Percentiles rank a stretch among this genome's conserved stretches.
phyloP scores from a whole-genome alignment of 2,113 vertebrate species.

The Tyto alba region DNA sequence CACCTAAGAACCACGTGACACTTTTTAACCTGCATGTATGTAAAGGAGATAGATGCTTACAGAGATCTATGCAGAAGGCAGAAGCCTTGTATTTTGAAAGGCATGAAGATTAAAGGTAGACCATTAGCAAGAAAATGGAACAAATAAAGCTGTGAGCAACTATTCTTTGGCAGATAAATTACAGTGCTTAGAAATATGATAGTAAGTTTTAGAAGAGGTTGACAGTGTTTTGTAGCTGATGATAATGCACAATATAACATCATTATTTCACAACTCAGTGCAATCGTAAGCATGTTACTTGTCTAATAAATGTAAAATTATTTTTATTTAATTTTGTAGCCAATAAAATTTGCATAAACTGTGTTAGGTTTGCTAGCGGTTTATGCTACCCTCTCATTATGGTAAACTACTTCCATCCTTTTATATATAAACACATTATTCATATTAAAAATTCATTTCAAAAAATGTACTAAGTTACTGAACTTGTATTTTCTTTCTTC shows the following conservation, averaged over 20 bases:
- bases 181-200: not conserved
- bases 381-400: not conserved
- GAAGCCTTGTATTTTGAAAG: not conserved
- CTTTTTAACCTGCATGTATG: accelerated
- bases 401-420: not conserved
- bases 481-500: not conserved
- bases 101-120: not conserved
- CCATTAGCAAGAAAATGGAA: not conserved
- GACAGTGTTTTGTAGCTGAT: not conserved
- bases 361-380: not conserved
- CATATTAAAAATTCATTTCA: not conserved
- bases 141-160: not conserved
- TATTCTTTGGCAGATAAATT: not conserved
- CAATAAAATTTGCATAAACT: not conserved
- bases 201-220: not conserved
- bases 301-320: not conserved
- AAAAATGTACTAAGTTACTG: not conserved
- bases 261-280: not conserved
- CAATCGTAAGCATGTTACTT: not conserved
- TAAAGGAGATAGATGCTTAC: not conserved
- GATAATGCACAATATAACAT: not conserved
- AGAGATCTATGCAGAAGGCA: not conserved
- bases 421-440: not conserved
- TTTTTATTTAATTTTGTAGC: not conserved
- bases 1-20: not conserved